These are phyloP conservation scores for Dysidea cf. avara DNA, from an alignment of 37 sponge, comb jelly and placozoan species.

Conservation along the genomic window DNA sequence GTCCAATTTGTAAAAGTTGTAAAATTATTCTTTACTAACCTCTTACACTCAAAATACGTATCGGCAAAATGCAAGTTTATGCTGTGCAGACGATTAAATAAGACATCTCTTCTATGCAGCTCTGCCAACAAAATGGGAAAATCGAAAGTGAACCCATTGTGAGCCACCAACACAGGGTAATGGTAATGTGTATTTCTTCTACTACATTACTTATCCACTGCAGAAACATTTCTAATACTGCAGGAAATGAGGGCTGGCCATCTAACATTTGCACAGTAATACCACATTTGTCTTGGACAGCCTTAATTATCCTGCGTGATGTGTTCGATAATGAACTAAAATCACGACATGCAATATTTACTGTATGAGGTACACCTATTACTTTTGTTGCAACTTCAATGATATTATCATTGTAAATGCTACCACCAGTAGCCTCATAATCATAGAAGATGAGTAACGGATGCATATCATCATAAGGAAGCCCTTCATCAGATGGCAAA, in stretches of 20 bases:
- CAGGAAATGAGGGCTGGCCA: too few species aligned
- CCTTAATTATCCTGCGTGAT: not conserved
- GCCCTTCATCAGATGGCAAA: too few species aligned
- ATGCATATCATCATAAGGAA: too few species aligned
- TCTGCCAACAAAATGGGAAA: constrained; percentile 15
- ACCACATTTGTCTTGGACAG: constrained; percentile 20
- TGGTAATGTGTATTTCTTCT: not conserved
- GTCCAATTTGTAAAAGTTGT: too few species aligned
- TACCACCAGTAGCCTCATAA: constrained; percentile 41
- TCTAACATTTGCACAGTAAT: constrained; percentile 24
- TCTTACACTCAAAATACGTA: too few species aligned
- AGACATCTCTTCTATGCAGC: too few species aligned
- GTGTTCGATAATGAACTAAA: too few species aligned
- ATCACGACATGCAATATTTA: too few species aligned
- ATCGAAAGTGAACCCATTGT: constrained; percentile 61
- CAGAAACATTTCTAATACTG: constrained; percentile 36
- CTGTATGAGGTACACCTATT: constrained; percentile 3
- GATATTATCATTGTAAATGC: constrained; percentile 34
- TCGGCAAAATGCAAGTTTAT: too few species aligned
- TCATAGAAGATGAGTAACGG: constrained; percentile 15
- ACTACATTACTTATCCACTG: constrained; percentile 28
- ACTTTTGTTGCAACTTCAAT: constrained; percentile 43
- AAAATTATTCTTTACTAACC: too few species aligned
- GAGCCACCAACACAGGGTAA: constrained; percentile 58
- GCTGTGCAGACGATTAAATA: too few species aligned